A percentile compares a stretch with the other conserved stretches of the same genome.
Evolutionary conservation across 2,113 vertebrate genomes (phyloP).

Genomic region (Hippoglossus stenolepis): DNA sequence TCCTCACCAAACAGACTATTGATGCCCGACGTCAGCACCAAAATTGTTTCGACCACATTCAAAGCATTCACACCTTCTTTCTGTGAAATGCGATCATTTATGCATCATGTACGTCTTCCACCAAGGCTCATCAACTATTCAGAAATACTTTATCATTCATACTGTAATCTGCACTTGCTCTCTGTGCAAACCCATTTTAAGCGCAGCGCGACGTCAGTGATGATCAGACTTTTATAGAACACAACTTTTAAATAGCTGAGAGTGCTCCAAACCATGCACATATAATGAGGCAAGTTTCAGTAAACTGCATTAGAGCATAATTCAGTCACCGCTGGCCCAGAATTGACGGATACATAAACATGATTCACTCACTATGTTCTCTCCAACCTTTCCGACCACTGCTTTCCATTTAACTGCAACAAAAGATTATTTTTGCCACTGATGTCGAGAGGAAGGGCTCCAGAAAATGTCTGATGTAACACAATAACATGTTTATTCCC

Average conservation of each 20-base stretch:
- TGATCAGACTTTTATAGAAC: not conserved
- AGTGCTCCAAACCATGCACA: conserved; percentile 25
- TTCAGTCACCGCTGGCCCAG: not conserved
- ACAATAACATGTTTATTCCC: not conserved
- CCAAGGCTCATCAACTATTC: conserved; percentile 21
- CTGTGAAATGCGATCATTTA: conserved; percentile 6
- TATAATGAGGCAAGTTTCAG: conserved; percentile 39
- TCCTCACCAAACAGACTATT: conserved; percentile 23
- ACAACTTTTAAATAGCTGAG: conserved; percentile 6
- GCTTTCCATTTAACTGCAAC: conserved; percentile 3
- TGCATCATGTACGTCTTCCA: not conserved
- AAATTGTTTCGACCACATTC: conserved; percentile 26
- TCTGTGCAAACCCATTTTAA: conserved; percentile 1
- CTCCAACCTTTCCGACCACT: not conserved
- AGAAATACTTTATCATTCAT: conserved; percentile 4
- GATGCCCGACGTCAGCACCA: conserved; percentile 21
- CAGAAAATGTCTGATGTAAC: not conserved
- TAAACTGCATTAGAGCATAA: conserved; percentile 22
- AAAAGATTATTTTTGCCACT: not conserved
- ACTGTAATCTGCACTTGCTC: conserved; percentile 1
- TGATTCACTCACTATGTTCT: not conserved
- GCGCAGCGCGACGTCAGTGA: not conserved
- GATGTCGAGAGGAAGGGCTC: not conserved
- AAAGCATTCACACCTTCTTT: not conserved
- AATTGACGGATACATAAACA: conserved; percentile 12